phyloP scores from a whole-genome alignment of 64 coral and sea anemone species.

The Acropora tenuis region DNA sequence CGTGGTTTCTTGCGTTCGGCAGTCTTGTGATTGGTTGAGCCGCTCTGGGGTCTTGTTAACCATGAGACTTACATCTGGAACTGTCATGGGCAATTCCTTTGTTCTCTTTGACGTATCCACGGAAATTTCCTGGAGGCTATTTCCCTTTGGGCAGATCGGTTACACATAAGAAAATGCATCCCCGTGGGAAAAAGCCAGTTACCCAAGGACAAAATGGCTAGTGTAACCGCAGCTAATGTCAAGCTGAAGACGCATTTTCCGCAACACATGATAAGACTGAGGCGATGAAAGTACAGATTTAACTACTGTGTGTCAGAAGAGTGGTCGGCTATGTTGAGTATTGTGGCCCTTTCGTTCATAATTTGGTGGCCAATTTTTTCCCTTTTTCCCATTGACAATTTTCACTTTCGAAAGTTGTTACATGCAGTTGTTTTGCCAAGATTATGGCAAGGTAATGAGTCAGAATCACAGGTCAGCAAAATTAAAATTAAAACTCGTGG shows the following conservation, averaged over 20 bases:
- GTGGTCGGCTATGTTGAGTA: background rate
- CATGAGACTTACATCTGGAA: too few relatives aligned
- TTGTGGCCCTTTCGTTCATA: background rate
- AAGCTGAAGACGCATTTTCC: conserved; percentile 1
- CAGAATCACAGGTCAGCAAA: background rate
- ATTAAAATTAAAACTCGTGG: conserved; percentile 1
- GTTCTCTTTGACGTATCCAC: too few relatives aligned
- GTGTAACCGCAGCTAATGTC: background rate
- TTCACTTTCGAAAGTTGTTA: background rate
- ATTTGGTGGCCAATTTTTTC: background rate
- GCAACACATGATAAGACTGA: background rate
- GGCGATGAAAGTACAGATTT: background rate
- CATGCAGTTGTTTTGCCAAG: conserved; percentile 1
- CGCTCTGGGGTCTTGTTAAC: too few relatives aligned
- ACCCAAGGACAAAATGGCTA: too few relatives aligned
- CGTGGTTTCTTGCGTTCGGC: too few relatives aligned
- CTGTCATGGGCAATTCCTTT: too few relatives aligned
- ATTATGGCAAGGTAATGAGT: background rate
- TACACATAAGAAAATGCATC: too few relatives aligned
- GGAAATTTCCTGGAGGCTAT: too few relatives aligned
- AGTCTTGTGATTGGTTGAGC: too few relatives aligned
- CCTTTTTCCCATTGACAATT: background rate
- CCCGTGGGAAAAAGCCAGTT: too few relatives aligned
- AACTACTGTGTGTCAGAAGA: background rate
- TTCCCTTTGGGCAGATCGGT: too few relatives aligned